Base-by-base conservation (phyloP, 1,140 invertebrate genomes). In the Phymastichus coffea region DNA sequence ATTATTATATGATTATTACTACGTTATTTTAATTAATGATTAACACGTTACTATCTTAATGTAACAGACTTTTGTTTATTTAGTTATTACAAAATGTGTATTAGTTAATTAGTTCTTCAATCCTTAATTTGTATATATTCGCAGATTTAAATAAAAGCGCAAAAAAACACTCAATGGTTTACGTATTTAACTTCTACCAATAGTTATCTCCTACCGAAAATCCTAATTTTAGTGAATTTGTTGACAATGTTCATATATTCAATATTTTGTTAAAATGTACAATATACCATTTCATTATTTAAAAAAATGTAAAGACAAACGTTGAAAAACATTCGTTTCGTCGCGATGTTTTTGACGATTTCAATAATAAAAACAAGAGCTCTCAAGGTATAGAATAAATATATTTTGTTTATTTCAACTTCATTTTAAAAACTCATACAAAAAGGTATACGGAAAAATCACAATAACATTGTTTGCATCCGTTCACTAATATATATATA, bases 21-120 rank as follows among this genome's bases (percentile, higher is more conserved):
- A 75, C 63, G 72, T 80, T 80, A 79, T 80, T 75, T 77, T 77
- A 77, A 78, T 76, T 70, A 79, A 73, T 72, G 75, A 35, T 77
- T 76, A 78, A 76, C 69, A 70, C 66, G 74, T 77, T 78, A 76
- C 66, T 66, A 73, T 62, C 17, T 47, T 72, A 77, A 71, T 73
- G 74, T 72, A 71, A 68, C 68, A 68, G 67, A 47, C 56, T 69
- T 78, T 79, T 76, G 77, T 80, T 80, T 77, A 80, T 78, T 80
- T 78, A 78, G 74, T 77, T 78, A 70, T 76, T 74, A 69, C 33
- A 49, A 47, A 44, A 52, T 66, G 64, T 71, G 64, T 74, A 77
- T 74, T 76, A 75, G 70, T 74, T 76, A 74, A 73, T 76, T 76
- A 77, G 69, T 77, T 76, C 71, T 74, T 17, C 60, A 67, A 76